These are phyloP conservation scores for Platalea minor DNA, from an alignment of 2,797 vertebrate genomes.

Conservation along the genomic window DNA sequence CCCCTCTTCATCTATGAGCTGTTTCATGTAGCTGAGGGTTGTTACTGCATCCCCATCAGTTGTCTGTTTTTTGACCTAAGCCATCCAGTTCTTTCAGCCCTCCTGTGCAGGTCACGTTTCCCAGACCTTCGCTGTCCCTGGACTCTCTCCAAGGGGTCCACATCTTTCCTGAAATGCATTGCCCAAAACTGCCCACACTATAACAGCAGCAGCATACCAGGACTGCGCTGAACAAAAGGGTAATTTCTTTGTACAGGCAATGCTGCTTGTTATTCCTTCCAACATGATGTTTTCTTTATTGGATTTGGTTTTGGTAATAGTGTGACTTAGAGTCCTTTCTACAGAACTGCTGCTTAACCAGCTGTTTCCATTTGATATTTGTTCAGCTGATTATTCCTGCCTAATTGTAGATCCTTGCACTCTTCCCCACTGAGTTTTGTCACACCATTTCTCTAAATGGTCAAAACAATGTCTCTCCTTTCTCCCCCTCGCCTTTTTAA, in stretches of 20 bases:
- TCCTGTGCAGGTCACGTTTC: background rate
- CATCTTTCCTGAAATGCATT: background rate
- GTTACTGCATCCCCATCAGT: background rate
- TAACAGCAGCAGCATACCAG: background rate
- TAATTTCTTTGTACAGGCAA: background rate
- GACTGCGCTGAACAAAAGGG: background rate
- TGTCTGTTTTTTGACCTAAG: background rate
- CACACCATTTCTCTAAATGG: background rate
- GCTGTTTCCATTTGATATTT: background rate
- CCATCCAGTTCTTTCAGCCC: background rate
- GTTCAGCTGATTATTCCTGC: background rate
- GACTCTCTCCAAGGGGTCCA: background rate
- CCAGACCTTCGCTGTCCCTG: background rate
- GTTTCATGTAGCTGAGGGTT: background rate
- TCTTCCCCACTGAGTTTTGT: background rate
- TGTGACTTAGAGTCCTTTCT: background rate
- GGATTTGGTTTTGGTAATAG: background rate
- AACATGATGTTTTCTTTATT: background rate
- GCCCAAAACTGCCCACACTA: background rate
- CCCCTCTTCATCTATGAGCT: background rate
- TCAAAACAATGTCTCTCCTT: background rate
- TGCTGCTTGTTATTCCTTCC: background rate
- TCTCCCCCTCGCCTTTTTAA: fast-evolving
- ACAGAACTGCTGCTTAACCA: background rate
- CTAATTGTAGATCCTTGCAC: background rate